Percentiles rank a stretch among this genome's conserved stretches.
These are phyloP conservation scores for Lithodes maja DNA, from an alignment of 2,888 invertebrate species.

Conservation along the genomic window DNA sequence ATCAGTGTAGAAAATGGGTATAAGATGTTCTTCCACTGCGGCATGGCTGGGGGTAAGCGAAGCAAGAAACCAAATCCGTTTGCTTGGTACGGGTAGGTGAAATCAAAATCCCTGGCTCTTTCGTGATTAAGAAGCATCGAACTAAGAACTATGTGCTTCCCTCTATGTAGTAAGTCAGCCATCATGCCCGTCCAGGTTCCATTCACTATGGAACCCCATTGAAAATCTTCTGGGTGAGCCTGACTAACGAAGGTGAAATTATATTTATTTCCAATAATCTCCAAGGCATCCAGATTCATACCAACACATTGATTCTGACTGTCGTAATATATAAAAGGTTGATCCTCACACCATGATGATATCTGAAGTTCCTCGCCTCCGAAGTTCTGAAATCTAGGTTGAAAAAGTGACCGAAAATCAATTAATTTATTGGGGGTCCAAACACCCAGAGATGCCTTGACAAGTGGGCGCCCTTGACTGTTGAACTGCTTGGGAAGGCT, in stretches of 20 bases:
- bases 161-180: constrained; percentile 12
- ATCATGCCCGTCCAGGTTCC: constrained; percentile 46
- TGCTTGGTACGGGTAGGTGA: constrained; percentile 44
- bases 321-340: constrained; percentile 34
- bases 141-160: constrained; percentile 42
- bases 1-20: too few relatives aligned
- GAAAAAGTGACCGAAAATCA: not conserved
- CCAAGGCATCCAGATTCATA: constrained; percentile 24
- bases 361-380: not conserved
- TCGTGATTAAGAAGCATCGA: constrained; percentile 33
- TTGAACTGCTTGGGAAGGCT: too few relatives aligned
- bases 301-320: constrained; percentile 23
- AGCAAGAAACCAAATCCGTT: constrained; percentile 50
- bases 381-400: constrained; percentile 15
- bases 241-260: constrained; percentile 43
- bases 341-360: too few relatives aligned
- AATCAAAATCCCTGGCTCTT: constrained; percentile 27
- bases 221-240: not conserved
- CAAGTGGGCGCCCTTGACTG: too few relatives aligned
- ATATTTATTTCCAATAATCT: constrained; percentile 40
- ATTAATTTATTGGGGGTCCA: too few relatives aligned
- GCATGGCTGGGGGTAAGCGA: constrained; percentile 31
- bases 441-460: too few relatives aligned
- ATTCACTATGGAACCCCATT: constrained; percentile 43
- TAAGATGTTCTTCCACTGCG: not conserved